These are phyloP conservation scores for Torymus tubicola DNA, from an alignment of 2,888 invertebrate species.

Conservation along the genomic window DNA sequence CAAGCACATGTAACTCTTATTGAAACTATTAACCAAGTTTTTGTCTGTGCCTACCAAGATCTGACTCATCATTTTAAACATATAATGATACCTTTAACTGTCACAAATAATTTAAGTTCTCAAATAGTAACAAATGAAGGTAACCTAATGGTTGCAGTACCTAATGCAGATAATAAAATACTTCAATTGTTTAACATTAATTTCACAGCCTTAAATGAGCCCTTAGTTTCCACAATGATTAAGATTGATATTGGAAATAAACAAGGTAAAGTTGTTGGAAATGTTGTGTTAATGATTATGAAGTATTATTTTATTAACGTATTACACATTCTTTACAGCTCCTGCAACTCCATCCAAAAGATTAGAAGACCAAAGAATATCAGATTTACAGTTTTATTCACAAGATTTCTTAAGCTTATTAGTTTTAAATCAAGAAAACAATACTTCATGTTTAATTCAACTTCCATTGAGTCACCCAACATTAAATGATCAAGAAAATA, in stretches of 20 bases:
- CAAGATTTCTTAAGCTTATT: conserved; percentile 85
- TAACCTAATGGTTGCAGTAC: conserved; percentile 68
- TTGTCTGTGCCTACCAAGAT: conserved; percentile 82
- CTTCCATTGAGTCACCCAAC: conserved; percentile 65
- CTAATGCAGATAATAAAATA: conserved; percentile 66
- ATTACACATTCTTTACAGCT: conserved; percentile 49
- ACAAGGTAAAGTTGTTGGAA: conserved; percentile 63
- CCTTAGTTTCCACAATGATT: conserved; percentile 63
- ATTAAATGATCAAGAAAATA: conserved; percentile 61
- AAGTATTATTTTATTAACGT: neutral
- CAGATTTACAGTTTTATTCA: conserved; percentile 88
- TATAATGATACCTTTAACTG: conserved; percentile 61
- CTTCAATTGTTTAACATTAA: conserved; percentile 68
- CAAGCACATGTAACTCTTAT: conserved; percentile 88
- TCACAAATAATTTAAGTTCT: conserved; percentile 63
- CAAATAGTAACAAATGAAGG: conserved; percentile 68
- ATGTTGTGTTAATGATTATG: neutral
- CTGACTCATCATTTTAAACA: conserved; percentile 81
- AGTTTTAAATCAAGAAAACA: conserved; percentile 68
- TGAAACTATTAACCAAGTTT: conserved; percentile 82
- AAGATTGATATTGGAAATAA: conserved; percentile 67
- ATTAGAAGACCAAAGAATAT: conserved; percentile 73
- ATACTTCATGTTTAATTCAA: conserved; percentile 69
- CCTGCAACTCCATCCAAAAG: conserved; percentile 62
- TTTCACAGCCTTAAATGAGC: conserved; percentile 32